Evolutionary conservation across 2,888 invertebrate genomes (phyloP).

Genomic region (Serripes groenlandicus): DNA sequence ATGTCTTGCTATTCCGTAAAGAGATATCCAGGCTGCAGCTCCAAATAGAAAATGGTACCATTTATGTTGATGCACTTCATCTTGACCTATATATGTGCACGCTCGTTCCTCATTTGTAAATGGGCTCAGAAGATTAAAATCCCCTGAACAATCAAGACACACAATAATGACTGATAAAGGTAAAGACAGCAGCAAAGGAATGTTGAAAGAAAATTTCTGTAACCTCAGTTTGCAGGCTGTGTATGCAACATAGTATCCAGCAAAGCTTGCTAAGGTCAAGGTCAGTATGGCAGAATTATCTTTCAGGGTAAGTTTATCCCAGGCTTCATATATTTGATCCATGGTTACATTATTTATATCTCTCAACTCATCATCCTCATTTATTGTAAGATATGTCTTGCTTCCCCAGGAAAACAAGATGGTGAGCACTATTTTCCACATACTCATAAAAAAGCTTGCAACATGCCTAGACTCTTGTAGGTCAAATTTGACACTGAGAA

Average conservation of each 20-base stretch:
- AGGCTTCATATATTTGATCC: conserved; percentile 32
- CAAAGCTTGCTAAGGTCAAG: conserved; percentile 64
- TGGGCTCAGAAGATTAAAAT: conserved; percentile 7
- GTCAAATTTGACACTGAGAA: conserved; percentile 68
- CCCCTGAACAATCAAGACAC: conserved; percentile 43
- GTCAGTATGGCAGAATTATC: conserved; percentile 59
- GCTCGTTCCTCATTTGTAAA: conserved; percentile 48
- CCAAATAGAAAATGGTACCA: conserved; percentile 60
- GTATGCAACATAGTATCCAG: conserved; percentile 86
- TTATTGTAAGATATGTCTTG: conserved; percentile 19
- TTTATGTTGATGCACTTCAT: not conserved
- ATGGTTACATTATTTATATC: conserved; percentile 26
- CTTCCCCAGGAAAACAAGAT: conserved; percentile 43
- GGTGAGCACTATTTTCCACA: conserved; percentile 63
- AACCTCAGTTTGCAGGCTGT: conserved; percentile 88
- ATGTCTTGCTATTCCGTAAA: conserved; percentile 82
- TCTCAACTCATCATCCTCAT: not conserved
- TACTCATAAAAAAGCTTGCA: conserved; percentile 50
- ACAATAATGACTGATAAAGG: conserved; percentile 78
- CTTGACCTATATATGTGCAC: conserved; percentile 16
- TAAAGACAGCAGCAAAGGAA: conserved; percentile 86
- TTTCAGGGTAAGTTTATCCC: conserved; percentile 20
- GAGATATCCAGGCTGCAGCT: conserved; percentile 76
- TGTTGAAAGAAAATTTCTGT: conserved; percentile 86
- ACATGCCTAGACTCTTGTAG: conserved; percentile 68